These are phyloP conservation scores for Xiphophorus hellerii DNA, from an alignment of 2,113 vertebrate species.

Conservation along the genomic window DNA sequence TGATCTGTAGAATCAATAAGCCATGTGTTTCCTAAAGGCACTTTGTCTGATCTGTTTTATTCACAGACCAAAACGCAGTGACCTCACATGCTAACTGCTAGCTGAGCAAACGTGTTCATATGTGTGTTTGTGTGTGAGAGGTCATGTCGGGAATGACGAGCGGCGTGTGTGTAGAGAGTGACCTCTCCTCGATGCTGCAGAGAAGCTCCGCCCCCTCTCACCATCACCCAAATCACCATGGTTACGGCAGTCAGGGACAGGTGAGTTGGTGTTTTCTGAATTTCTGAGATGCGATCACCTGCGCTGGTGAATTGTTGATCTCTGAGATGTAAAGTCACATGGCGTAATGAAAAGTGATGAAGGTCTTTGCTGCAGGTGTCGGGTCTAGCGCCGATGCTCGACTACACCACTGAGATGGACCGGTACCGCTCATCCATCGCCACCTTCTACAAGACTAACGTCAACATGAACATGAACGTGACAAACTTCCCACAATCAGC, in stretches of 20 bases:
- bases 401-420: conserved; percentile 95
- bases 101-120: conserved; percentile 11
- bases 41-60: conserved; percentile 7
- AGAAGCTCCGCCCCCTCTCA: conserved; percentile 72
- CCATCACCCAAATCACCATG: conserved; percentile 74
- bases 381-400: conserved; percentile 80
- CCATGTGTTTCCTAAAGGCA: not conserved
- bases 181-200: conserved; percentile 75
- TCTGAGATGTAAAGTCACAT: not conserved
- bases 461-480: conserved; percentile 85
- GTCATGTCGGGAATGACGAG: conserved; percentile 90
- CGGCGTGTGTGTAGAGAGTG: conserved; percentile 89
- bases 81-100: conserved; percentile 1
- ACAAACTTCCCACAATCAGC: conserved; percentile 90
- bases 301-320: not conserved
- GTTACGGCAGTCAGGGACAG: conserved; percentile 81
- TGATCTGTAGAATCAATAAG: not conserved
- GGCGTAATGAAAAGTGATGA: not conserved
- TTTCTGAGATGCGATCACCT: not conserved
- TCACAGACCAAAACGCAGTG: conserved; percentile 29
- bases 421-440: conserved; percentile 92
- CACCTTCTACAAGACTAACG: conserved; percentile 91
- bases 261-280: conserved; percentile 69
- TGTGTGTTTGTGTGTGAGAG: conserved; percentile 33
- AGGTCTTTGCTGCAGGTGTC: conserved; percentile 73